Conservation (phyloP, 2,888 invertebrate species). For the Synergus japonicus region DNA sequence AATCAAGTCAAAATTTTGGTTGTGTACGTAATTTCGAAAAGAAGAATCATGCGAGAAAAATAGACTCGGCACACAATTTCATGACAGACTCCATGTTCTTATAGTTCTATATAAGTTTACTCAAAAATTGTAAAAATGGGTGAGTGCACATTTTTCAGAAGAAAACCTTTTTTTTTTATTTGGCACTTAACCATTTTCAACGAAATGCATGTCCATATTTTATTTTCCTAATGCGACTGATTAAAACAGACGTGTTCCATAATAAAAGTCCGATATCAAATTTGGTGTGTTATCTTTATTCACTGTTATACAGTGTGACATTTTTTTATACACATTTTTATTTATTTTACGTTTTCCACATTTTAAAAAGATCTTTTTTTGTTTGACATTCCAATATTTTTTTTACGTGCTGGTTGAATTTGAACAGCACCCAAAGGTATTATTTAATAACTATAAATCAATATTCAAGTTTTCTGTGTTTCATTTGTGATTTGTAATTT, state of each 20-base stretch:
- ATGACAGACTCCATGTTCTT: background rate
- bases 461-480: no score
- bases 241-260: conserved; percentile 57
- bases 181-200: conserved; percentile 58
- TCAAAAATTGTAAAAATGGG: conserved; percentile 60
- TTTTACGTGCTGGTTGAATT: no score
- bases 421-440: no score
- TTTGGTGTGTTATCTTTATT: conserved; percentile 2
- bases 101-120: background rate
- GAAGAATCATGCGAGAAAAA: background rate
- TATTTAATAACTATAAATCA: no score
- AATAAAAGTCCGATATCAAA: conserved; percentile 55
- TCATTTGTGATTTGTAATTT: no score
- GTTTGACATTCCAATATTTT: no score
- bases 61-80: background rate
- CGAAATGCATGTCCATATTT: conserved; percentile 57
- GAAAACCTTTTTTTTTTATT: conserved; percentile 49
- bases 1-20: background rate
- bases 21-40: background rate
- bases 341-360: background rate
- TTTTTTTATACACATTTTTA: background rate
- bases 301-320: background rate
- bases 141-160: conserved; percentile 55
- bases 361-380: no score
- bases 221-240: conserved; percentile 60